phyloP scores from a whole-genome alignment of 2,888 invertebrate species.

The Drosophila hamatofila region DNA sequence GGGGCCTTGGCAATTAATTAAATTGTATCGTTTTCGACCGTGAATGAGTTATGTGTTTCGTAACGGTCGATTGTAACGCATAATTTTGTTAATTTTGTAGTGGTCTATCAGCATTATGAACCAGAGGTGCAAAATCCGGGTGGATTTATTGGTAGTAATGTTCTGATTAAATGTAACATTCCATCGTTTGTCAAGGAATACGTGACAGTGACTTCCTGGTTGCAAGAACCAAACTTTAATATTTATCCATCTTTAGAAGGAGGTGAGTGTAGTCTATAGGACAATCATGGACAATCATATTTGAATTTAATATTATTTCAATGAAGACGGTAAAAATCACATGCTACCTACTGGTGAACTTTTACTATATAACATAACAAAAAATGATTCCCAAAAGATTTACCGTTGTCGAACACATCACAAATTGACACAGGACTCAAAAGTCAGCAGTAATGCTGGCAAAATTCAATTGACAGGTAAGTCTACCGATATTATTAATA shows the following conservation, averaged over 20 bases:
- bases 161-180: slow-evolving; percentile 87
- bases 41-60: neutral
- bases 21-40: no score
- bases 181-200: slow-evolving; percentile 87
- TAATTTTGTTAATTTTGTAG: slow-evolving; percentile 71
- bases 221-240: slow-evolving; percentile 87
- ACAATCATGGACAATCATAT: no score
- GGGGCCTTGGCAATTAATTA: no score
- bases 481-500: neutral
- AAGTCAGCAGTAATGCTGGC: slow-evolving; percentile 87
- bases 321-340: slow-evolving; percentile 87
- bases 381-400: slow-evolving; percentile 86
- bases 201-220: slow-evolving; percentile 87
- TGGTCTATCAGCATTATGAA: slow-evolving; percentile 87
- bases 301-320: neutral
- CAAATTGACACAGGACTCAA: slow-evolving; percentile 87
- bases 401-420: slow-evolving; percentile 88
- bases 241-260: slow-evolving; percentile 87
- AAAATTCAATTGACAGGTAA: slow-evolving; percentile 87
- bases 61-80: no score
- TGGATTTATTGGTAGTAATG: slow-evolving; percentile 87
- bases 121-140: slow-evolving; percentile 87
- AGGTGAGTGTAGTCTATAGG: slow-evolving; percentile 83
- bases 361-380: slow-evolving; percentile 87
- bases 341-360: slow-evolving; percentile 88